A percentile compares a stretch with the other conserved stretches of the same genome.
Evolutionary conservation across 1,140 invertebrate species (phyloP).

Genomic region (Helicoverpa armigera): DNA sequence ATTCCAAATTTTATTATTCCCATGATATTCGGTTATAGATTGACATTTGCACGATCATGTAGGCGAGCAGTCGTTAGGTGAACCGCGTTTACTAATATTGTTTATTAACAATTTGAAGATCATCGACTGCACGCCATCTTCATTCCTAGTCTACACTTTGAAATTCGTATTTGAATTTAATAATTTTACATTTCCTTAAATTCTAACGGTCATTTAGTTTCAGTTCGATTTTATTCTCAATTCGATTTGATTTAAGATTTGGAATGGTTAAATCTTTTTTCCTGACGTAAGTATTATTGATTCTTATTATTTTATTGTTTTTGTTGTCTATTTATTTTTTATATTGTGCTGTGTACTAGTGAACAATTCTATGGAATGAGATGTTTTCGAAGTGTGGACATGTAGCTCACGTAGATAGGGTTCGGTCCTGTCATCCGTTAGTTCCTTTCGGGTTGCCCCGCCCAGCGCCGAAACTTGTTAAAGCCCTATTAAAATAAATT

Average conservation of each 20-base stretch:
- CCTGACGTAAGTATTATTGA: slow-evolving; percentile 38
- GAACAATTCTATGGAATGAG: slow-evolving; percentile 44
- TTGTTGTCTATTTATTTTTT: slow-evolving; percentile 1
- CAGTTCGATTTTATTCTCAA: not conserved
- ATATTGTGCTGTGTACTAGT: slow-evolving; percentile 21
- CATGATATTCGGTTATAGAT: slow-evolving; percentile 64
- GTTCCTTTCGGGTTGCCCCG: slow-evolving; percentile 80
- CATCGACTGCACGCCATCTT: slow-evolving; percentile 78
- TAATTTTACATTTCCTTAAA: slow-evolving; percentile 10
- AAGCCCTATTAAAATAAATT: slow-evolving; percentile 66
- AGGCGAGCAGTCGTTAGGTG: slow-evolving; percentile 76
- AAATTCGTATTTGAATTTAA: slow-evolving; percentile 52
- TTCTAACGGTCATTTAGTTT: slow-evolving; percentile 8
- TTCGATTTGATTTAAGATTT: slow-evolving; percentile 9
- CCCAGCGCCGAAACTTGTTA: slow-evolving; percentile 81
- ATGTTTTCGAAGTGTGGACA: slow-evolving; percentile 81
- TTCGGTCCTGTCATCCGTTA: slow-evolving; percentile 65
- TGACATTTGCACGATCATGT: slow-evolving; percentile 72
- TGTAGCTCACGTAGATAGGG: slow-evolving; percentile 76
- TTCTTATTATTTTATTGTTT: slow-evolving; percentile 20
- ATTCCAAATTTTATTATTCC: slow-evolving; percentile 72
- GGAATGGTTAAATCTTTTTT: slow-evolving; percentile 34
- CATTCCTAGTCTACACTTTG: slow-evolving; percentile 80
- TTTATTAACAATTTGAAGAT: slow-evolving; percentile 40
- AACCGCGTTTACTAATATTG: slow-evolving; percentile 53